Evolutionary conservation across 2,797 vertebrate genomes (phyloP).

Genomic region (Argya squamiceps): DNA sequence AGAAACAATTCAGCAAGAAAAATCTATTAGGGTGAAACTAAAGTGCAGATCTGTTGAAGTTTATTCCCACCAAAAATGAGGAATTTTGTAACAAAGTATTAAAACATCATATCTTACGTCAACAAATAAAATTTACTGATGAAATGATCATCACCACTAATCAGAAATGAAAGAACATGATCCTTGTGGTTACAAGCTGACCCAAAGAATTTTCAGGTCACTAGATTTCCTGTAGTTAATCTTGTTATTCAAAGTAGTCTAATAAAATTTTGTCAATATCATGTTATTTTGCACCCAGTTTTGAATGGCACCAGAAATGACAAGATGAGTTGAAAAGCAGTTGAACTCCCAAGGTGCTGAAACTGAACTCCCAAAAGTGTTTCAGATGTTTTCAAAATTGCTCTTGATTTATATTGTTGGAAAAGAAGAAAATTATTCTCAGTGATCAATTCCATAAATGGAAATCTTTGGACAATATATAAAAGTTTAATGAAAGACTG

Average conservation of each 20-base stretch:
- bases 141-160: not conserved
- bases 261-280: not conserved
- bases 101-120: not conserved
- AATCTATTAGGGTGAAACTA: not conserved
- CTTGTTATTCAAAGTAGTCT: not conserved
- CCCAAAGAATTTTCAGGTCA: not conserved
- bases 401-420: not conserved
- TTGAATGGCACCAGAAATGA: not conserved
- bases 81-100: not conserved
- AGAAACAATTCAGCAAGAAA: not conserved
- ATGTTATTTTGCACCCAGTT: not conserved
- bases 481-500: not conserved
- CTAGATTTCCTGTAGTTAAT: not conserved
- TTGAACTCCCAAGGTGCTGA: not conserved
- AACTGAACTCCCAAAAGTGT: no score
- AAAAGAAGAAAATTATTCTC: not conserved
- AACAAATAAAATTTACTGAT: not conserved
- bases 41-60: not conserved
- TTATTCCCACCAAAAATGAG: not conserved
- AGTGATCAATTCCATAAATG: not conserved
- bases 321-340: not conserved
- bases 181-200: not conserved
- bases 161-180: not conserved
- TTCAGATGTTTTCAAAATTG: not conserved
- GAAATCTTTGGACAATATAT: not conserved